Evolutionary conservation across 92 coral and sea anemone species (phyloP).

Genomic region (Actinernus sp.): DNA sequence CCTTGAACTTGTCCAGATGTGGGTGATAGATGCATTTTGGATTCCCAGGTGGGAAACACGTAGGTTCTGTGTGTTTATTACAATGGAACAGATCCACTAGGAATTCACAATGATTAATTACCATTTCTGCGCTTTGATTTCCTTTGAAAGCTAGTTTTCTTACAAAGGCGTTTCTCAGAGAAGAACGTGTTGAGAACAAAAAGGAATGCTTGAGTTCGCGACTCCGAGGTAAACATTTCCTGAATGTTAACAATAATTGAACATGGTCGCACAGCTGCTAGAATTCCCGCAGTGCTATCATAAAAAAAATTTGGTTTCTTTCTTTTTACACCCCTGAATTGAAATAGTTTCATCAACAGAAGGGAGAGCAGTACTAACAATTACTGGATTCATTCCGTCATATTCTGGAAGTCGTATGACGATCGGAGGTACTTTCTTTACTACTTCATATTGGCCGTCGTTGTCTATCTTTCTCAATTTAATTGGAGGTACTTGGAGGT

Average conservation of each 20-base stretch:
- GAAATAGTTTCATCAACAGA: background rate
- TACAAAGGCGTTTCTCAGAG: too few relatives aligned
- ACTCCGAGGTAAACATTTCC: slow-evolving; percentile 5
- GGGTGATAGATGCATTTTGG: too few relatives aligned
- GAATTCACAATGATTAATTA: too few relatives aligned
- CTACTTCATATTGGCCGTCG: background rate
- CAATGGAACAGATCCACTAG: slow-evolving; percentile 2
- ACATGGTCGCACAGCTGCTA: slow-evolving; percentile 11
- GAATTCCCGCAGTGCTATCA: slow-evolving; percentile 4
- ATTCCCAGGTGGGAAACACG: too few relatives aligned
- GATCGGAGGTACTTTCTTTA: background rate
- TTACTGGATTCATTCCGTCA: slow-evolving; percentile 3
- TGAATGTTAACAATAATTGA: background rate
- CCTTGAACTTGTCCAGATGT: slow-evolving; percentile 3
- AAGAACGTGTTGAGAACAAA: slow-evolving; percentile 8
- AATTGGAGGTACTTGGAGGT: background rate
- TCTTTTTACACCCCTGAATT: too few relatives aligned
- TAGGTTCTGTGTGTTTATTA: background rate
- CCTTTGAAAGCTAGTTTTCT: too few relatives aligned
- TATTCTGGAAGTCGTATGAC: slow-evolving; percentile 2
- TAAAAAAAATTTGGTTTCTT: too few relatives aligned
- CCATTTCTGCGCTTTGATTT: too few relatives aligned
- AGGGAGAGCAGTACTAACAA: background rate
- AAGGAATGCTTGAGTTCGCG: slow-evolving; percentile 11
- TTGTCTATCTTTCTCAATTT: background rate